Base-by-base conservation (phyloP, 2,113 vertebrate genomes). In the Procavia capensis region DNA sequence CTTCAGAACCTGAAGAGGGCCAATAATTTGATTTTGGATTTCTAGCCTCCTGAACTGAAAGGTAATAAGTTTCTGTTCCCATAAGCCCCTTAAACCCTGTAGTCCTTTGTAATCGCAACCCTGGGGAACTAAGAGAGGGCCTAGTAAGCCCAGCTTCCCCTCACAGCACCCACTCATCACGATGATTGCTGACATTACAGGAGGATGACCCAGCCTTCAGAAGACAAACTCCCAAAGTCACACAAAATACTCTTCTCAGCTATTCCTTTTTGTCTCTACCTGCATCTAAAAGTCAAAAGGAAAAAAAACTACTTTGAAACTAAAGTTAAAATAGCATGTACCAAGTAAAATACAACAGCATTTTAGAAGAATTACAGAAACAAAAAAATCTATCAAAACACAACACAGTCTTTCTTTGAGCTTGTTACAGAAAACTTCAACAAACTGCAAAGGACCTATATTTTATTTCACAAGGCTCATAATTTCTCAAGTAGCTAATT, bases 401-500 rank as follows among this genome's bases (percentile, higher is more conserved):
- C 24, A 63, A n/a, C 14, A n/a, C 81, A 86, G 64, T 59, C 34
- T 54, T 34, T 80, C 22, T 79, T 91, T 31, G 3, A 9, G 11
- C 45, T 94, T 84, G 14, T 20, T 16, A 61, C 22, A 41, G 86
- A 95, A 91, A 87, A 63, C 6, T 9, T n/a, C n/a, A n/a, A n/a
- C n/a, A n/a, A n/a, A n/a, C n/a, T n/a, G 27, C 31, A 59, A 84
- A 95, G 45, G 17, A 29, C 43, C 43, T 83, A 88, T 9, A 57
- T 79, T 84, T 47, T 36, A 90, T 10, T 59, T 78, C 54, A 93
- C 29, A 89, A 96, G 85, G 76, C 45, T 84, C 27, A 79, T 9
- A 90, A 83, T 78, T 96, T 93, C 79, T 70, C 3, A 90, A 93
- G 1, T 82, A 76, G 64, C 43, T 82, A 76, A 93, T 50, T 50